Base-by-base conservation (phyloP, 2,797 vertebrate species). In the Sebastes wilsoni region DNA sequence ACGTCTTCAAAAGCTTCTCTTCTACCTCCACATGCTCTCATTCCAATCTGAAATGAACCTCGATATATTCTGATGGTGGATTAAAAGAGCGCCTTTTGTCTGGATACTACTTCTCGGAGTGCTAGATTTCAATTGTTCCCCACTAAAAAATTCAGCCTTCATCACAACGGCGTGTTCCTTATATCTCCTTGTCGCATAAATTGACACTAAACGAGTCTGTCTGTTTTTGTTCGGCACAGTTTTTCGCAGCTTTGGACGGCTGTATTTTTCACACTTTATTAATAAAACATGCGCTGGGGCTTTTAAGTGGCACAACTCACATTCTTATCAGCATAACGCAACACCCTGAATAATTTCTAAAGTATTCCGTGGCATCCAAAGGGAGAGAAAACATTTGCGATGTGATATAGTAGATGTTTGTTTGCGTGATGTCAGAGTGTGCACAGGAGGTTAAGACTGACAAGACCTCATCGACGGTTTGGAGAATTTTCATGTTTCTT, bases 271-370 rank as follows among this genome's bases (percentile, higher is more conserved):
- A 77, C 62, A 66, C 52, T 72, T 58, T 72, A 87, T 89, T 70
- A 80, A 89, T 83, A 82, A 86, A 88, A 85, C 72, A 84, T 72
- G 64, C 3, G 3, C 6, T 74, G 66, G 77, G 79, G 59, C 38
- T 82, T 84, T 82, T 66, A 89, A 79, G 77, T 73, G 75, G 79
- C 75, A 77, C 80, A 83, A 59, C 69, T 86, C 81, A 82, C 77
- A 77, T 87, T 82, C 52, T 82, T 81, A 85, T 88, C 62, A 60
- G 75, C 62, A 71, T 72, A 84, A 82, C 23, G 30, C 74, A 82
- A 83, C 66, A 82, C 42, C 32, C 79, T 74, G 59, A 81, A 86
- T 72, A 65, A 79, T 81, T 84, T 60, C 67, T 59, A 9, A 61
- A 78, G 59, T 27, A 54, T 79, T 83, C n/a, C 71, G 64, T 72